phyloP scores from a whole-genome alignment of 2,113 vertebrate genomes.

The Piaya cayana region DNA sequence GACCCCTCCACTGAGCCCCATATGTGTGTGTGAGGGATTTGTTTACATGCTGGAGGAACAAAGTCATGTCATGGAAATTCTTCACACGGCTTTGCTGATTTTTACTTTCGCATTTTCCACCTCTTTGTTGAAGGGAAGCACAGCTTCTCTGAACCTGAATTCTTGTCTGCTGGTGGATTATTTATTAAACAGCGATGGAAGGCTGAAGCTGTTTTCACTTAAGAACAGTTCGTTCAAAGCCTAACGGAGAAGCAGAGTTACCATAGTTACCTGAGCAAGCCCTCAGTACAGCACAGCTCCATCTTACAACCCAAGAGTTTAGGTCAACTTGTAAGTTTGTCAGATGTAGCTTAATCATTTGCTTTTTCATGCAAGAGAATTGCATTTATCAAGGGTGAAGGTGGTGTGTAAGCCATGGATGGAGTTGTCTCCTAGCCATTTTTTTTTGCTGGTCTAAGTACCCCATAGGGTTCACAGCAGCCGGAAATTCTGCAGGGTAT shows the following conservation, averaged over 20 bases:
- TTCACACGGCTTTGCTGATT: background rate
- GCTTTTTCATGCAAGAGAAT: conserved; percentile 37
- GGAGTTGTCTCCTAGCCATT: background rate
- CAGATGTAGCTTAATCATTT: conserved; percentile 60
- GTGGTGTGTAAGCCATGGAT: background rate
- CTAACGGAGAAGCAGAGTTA: conserved; percentile 68
- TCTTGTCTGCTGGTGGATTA: conserved; percentile 50
- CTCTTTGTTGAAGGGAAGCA: conserved; percentile 49
- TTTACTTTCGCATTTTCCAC: conserved; percentile 25
- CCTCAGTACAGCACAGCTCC: conserved; percentile 61
- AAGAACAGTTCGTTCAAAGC: conserved; percentile 67
- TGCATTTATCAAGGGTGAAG: conserved; percentile 7
- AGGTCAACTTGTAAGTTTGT: conserved; percentile 70
- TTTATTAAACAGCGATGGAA: conserved; percentile 68
- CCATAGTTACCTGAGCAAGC: conserved; percentile 76
- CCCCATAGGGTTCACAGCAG: conserved; percentile 50
- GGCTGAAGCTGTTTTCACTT: conserved; percentile 74
- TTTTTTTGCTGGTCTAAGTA: conserved; percentile 29
- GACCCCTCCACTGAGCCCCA: rapidly evolving
- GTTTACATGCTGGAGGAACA: background rate
- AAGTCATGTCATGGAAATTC: conserved; percentile 20
- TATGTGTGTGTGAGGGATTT: background rate
- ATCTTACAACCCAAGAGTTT: conserved; percentile 66
- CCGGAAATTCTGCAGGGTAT: conserved; percentile 68
- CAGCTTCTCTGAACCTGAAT: conserved; percentile 42